Evolutionary conservation across 2,888 invertebrate species (phyloP).

Genomic region (Blastobasis lacticolella): DNA sequence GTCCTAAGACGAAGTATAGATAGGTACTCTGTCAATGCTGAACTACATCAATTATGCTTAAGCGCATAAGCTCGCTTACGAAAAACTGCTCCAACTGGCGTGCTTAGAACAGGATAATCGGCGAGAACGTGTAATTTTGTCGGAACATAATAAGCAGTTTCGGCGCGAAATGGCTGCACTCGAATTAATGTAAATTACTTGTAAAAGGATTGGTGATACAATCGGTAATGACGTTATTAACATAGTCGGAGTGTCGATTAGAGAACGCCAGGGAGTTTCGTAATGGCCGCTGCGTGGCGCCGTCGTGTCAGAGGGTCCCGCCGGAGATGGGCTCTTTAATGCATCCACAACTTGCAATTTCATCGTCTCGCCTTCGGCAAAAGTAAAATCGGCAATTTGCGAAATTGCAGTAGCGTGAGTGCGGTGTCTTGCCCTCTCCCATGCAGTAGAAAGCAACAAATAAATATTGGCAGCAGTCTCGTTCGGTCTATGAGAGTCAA

Average conservation of each 20-base stretch:
- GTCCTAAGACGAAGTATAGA: slow-evolving; percentile 18
- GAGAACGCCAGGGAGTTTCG: slow-evolving; percentile 1
- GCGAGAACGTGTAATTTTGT: slow-evolving; percentile 25
- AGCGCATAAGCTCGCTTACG: slow-evolving; percentile 35
- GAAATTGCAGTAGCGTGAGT: slow-evolving; percentile 60
- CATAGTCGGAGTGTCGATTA: neutral
- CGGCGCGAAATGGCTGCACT: neutral
- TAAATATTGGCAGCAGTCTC: slow-evolving; percentile 52
- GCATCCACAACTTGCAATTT: slow-evolving; percentile 58
- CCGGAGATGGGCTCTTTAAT: slow-evolving; percentile 39
- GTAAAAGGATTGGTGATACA: too few relatives aligned
- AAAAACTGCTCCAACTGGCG: slow-evolving; percentile 41
- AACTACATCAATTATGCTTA: slow-evolving; percentile 50
- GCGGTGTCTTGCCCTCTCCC: slow-evolving; percentile 45
- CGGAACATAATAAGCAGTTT: slow-evolving; percentile 17
- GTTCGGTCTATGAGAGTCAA: too few relatives aligned
- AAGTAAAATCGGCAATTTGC: slow-evolving; percentile 63
- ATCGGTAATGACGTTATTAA: neutral
- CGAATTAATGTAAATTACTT: too few relatives aligned
- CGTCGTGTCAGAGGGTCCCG: slow-evolving; percentile 10
- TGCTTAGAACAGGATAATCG: slow-evolving; percentile 28
- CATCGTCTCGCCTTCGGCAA: slow-evolving; percentile 51
- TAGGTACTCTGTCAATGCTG: slow-evolving; percentile 35
- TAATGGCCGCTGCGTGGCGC: slow-evolving; percentile 1
- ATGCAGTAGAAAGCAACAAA: slow-evolving; percentile 51